Base-by-base conservation (phyloP, 2,113 vertebrate species). In the Sigmodon hispidus region DNA sequence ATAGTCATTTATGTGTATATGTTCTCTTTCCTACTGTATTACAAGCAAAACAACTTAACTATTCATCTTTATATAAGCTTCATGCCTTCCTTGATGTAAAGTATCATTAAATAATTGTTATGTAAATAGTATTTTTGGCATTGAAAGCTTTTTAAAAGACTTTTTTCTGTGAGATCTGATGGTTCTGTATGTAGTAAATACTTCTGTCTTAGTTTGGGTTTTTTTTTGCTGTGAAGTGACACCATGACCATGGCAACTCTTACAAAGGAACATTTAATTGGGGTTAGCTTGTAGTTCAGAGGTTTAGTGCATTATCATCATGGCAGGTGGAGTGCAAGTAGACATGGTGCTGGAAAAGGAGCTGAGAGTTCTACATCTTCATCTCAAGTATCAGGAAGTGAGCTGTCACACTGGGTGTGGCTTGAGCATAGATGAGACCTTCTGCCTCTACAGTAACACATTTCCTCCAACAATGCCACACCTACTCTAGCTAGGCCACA, bases 11-110 rank as follows among this genome's bases (percentile, higher is more conserved):
- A 34, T 57, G 9, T 48, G 13, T 24, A 9, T 70, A 52, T 93
- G 48, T 57, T 88, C 17, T 87, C 26, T 63, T 9, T n/a, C 45
- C 15, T 61, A 55, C 17, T 86, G 19, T 94, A 48, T 70, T 93
- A 43, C 31, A 90, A 90, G 48, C 76, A 94, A 48, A 91, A 29
- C 70, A 92, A 21, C 29, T 75, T 87, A 45, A 43, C 36, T 85
- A 31, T 43, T 88, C 40, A 77, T 59, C 61, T 12, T 59, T 87
- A 77, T 89, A 65, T 70, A 40, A 55, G 21, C 55, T 13, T 83
- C 43, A 76, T 91, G 17, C 45, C 57, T 90, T 83, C 79, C 36
- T 97, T 29, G 87, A 69, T 96, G 15, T 90, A 94, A 87, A 52
- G 89, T 15, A 87, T 89, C 11, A 59, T 59, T 88, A 91, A 75